Base-by-base conservation (phyloP, 1,140 invertebrate genomes). In the Drosophila burlai region DNA sequence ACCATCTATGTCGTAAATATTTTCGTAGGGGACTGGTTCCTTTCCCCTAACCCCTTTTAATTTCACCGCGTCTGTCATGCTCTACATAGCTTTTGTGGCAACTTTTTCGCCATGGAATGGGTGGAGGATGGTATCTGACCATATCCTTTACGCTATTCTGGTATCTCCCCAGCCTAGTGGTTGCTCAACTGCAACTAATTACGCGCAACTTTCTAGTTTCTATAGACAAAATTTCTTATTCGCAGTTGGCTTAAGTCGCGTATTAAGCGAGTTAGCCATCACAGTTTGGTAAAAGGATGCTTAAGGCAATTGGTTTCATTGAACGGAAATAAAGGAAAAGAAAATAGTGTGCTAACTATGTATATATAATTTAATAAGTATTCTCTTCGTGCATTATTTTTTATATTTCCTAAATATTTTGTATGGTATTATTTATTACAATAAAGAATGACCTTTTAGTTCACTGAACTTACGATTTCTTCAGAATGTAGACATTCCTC, bases 181-280 rank as follows among this genome's bases (percentile, higher is more conserved):
- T 76, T 83, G 77, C 67, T 85, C 82, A 80, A 84, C 67, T 81
- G 77, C 73, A 85, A 81, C 82, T 81, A 85, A 84, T 84, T 84
- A 83, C 72, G 72, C 55, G 54, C 62, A 84, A 84, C 76, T 84
- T 80, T 80, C 46, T 45, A 69, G 61, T 69, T 69, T 49, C 47
- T 81, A 68, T 64, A 75, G 64, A 76, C 65, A 72, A 76, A 80
- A 80, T 80, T 57, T 72, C 78, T 83, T 71, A 64, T 71, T 63
- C 52, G 63, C 21, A 61, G 46, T 83, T 54, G 63, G 38, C 64
- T 63, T 58, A 73, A 73, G 67, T 43, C 29, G 45, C 61, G 69
- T 15, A 59, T 60, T 73, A 60, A 72, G 45, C 36, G 24, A 38
- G 38, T 73, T 73, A 24, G 46, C 24, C 46, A 42, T 43, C 31